Percentiles rank a stretch among this genome's conserved stretches.
phyloP scores from a whole-genome alignment of 2,888 invertebrate genomes.

The Vanessa cardui region DNA sequence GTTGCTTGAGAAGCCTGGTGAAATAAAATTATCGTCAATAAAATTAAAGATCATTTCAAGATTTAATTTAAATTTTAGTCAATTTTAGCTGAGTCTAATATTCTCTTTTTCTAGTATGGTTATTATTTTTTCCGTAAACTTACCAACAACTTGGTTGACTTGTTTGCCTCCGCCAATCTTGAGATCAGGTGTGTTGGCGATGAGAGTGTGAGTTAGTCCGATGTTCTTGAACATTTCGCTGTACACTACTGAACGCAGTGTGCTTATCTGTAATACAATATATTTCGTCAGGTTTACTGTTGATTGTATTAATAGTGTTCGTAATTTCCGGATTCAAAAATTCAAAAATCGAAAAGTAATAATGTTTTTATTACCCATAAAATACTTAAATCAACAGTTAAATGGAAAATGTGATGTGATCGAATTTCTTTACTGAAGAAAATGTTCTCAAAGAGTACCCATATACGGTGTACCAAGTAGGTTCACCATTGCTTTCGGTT shows the following conservation, averaged over 20 bases:
- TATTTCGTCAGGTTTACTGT: neutral
- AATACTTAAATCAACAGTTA: too few species aligned
- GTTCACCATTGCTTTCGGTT: too few species aligned
- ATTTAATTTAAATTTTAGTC: neutral
- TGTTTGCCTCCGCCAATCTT: slow-evolving; percentile 81
- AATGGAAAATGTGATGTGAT: too few species aligned
- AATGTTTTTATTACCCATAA: too few species aligned
- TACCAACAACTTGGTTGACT: slow-evolving; percentile 82
- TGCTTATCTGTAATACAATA: slow-evolving; percentile 6
- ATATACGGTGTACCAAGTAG: too few species aligned
- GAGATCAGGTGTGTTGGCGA: slow-evolving; percentile 83
- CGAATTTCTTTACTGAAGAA: too few species aligned
- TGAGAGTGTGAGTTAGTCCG: slow-evolving; percentile 84
- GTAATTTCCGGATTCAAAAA: too few species aligned
- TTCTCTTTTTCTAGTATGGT: too few species aligned
- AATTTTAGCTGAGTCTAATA: too few species aligned
- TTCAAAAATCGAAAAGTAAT: too few species aligned
- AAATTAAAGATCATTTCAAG: neutral
- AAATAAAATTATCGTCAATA: neutral
- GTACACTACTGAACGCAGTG: slow-evolving; percentile 42
- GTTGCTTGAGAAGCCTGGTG: slow-evolving; percentile 81
- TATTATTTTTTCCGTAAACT: slow-evolving; percentile 40
- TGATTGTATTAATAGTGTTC: too few species aligned
- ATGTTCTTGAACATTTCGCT: slow-evolving; percentile 73
- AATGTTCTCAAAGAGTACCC: too few species aligned